Evolutionary conservation across 2,113 vertebrate species (phyloP), one percentile per base, ranked within the genome.

Genomic region (Machaerirhynchus nigripectus): DNA sequence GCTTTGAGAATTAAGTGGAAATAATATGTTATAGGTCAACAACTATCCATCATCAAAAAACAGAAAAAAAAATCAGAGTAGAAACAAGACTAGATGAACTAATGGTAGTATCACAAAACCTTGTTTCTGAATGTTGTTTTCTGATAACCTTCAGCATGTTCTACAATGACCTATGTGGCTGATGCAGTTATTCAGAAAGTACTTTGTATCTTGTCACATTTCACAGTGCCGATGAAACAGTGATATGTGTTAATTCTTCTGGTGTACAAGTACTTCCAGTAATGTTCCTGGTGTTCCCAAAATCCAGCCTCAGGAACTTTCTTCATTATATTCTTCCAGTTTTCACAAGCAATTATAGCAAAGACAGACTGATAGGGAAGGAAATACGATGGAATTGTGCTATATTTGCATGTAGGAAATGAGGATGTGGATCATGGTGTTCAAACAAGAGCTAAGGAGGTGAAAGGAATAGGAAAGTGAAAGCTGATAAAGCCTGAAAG

Each of bases 341-440:
- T 39, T 83, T 71, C 39, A 33, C 12, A 26, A 71, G 20, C 5
- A 50, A 13, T 47, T 67, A 68, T 1, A 50, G 31, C 15, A 75
- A 82, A 75, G 26, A 31, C n/a, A 82, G 75, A 85, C 28, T 26
- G 39, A 53, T 40, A 53, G 67, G 47, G 28, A 88, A 37, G 31
- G 5, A 79, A 75, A 37, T 63, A 53, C 0, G 1, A 53, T 37
- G 40, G 11, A 65, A 12, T 18, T 57, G 15, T 70, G 15, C 22
- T 52, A 30, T 7, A 35, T 33, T 82, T 2, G 6, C 14, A 2
- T 33, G 33, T 15, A 53, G 26, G 52, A 79, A 61, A 40, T 26
- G 4, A 56, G 10, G 17, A 64, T 17, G 23, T 0, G 7, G 23
- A 19, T 44, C 21, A 47, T 0, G 0, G 27, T 0, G 1, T 27